Evolutionary conservation across 2,113 vertebrate genomes (phyloP).

Genomic region (Mobula hypostoma): DNA sequence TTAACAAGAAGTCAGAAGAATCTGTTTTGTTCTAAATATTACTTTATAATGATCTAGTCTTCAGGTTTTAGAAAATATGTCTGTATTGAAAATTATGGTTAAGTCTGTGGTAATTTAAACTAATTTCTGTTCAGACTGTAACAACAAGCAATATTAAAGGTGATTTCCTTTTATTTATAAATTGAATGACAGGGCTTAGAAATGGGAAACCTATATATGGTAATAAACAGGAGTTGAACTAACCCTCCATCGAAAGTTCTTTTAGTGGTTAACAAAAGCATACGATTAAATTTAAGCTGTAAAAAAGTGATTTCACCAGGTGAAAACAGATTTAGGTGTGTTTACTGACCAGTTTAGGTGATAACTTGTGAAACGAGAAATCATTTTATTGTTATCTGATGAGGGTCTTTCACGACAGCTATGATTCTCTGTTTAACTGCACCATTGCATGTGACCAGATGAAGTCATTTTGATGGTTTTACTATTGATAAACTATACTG

Average conservation of each 20-base stretch:
- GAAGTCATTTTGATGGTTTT: neutral
- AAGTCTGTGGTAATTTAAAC: no score
- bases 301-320: neutral
- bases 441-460: neutral
- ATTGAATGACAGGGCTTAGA: no score
- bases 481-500: neutral
- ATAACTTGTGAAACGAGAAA: neutral
- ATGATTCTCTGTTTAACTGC: neutral
- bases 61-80: no score
- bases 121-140: no score
- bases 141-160: no score
- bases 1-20: no score
- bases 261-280: neutral
- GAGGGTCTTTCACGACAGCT: neutral
- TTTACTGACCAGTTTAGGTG: neutral
- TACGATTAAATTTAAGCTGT: neutral
- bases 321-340: no score
- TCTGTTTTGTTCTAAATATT: no score
- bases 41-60: no score
- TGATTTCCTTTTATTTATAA: no score
- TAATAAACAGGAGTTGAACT: neutral
- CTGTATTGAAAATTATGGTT: no score
- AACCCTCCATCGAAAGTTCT: neutral
- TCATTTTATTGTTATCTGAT: neutral
- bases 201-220: neutral